Conservation (phyloP, 2,113 vertebrate species). For the Tichodroma muraria region DNA sequence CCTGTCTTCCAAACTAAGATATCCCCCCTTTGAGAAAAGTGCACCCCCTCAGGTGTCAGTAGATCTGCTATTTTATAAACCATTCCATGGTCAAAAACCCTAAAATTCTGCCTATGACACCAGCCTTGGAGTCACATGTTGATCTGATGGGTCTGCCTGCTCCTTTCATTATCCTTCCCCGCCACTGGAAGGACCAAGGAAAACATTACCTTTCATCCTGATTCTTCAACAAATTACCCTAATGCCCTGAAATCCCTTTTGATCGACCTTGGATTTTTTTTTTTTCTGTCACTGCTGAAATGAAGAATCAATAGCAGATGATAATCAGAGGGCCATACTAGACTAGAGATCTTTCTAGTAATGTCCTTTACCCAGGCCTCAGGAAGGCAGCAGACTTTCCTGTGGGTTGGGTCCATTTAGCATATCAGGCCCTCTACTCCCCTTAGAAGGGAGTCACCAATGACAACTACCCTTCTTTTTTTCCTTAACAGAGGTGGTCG, state of each 20-base stretch:
- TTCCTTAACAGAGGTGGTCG: background rate
- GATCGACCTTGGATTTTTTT: background rate
- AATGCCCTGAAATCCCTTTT: background rate
- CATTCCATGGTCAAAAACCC: background rate
- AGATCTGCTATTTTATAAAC: background rate
- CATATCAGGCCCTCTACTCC: background rate
- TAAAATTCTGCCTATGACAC: background rate
- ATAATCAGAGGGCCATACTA: background rate
- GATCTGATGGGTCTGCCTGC: background rate
- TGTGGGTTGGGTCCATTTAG: background rate
- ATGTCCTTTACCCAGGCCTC: background rate
- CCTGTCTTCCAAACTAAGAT: too few species aligned
- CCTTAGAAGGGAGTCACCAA: background rate
- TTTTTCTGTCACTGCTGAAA: background rate
- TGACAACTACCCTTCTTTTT: background rate
- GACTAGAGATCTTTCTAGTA: background rate
- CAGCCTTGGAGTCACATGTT: background rate
- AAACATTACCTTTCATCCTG: background rate
- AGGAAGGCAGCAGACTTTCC: background rate
- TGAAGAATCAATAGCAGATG: background rate
- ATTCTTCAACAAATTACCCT: background rate
- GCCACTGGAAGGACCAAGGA: background rate
- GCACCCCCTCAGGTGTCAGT: background rate
- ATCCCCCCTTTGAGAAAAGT: background rate
- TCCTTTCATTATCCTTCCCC: background rate